Evolutionary conservation across 2,888 invertebrate genomes (phyloP).

Genomic region (Synanthedon myopaeformis): DNA sequence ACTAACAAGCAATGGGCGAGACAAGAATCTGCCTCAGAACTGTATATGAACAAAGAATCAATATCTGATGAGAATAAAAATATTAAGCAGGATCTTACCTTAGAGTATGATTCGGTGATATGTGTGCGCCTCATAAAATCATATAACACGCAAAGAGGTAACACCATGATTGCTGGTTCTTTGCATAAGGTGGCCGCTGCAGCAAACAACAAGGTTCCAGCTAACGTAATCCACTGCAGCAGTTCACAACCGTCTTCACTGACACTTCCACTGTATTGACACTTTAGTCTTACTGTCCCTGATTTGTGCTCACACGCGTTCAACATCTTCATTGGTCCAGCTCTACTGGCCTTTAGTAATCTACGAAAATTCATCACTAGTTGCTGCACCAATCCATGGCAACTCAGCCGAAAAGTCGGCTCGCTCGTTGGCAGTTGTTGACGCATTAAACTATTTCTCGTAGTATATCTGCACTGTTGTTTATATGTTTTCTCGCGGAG

Average conservation of each 20-base stretch:
- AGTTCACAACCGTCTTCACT: slow-evolving; percentile 57
- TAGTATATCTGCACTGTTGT: slow-evolving; percentile 42
- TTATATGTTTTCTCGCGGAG: slow-evolving; percentile 66
- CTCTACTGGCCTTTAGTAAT: slow-evolving; percentile 48
- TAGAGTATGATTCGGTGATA: slow-evolving; percentile 61
- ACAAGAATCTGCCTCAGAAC: not conserved
- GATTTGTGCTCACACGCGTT: slow-evolving; percentile 43
- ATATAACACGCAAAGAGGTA: slow-evolving; percentile 90
- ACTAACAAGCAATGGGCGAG: too few species aligned
- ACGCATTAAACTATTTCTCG: slow-evolving; percentile 34
- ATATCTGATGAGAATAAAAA: not conserved
- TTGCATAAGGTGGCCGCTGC: slow-evolving; percentile 91
- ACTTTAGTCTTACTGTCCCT: slow-evolving; percentile 38
- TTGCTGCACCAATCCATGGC: slow-evolving; percentile 54
- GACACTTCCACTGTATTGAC: slow-evolving; percentile 42
- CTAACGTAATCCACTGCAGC: slow-evolving; percentile 70
- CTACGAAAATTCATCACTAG: slow-evolving; percentile 56
- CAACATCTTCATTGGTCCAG: slow-evolving; percentile 48
- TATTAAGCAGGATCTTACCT: slow-evolving; percentile 50
- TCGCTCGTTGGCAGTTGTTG: slow-evolving; percentile 33
- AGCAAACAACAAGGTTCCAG: slow-evolving; percentile 74
- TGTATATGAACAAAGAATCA: not conserved
- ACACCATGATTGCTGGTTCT: slow-evolving; percentile 93
- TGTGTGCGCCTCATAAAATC: slow-evolving; percentile 77
- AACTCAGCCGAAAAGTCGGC: slow-evolving; percentile 51